Percentiles rank a stretch among this genome's conserved stretches.
These are phyloP conservation scores for Beaufortia kweichowensis DNA, from an alignment of 2,113 vertebrate genomes.

Conservation along the genomic window DNA sequence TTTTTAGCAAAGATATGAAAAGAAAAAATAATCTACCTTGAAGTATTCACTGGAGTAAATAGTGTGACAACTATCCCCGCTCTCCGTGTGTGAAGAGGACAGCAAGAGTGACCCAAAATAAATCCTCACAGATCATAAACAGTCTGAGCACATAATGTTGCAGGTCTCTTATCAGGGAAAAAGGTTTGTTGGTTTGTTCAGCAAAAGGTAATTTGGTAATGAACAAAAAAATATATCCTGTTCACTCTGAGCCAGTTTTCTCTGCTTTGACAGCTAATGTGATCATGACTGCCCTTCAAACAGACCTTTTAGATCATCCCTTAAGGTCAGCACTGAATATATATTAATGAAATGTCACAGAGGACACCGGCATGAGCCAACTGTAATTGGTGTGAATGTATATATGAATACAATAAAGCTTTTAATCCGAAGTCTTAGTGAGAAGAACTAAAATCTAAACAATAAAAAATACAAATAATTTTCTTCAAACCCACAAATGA, in stretches of 20 bases:
- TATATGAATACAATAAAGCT: too few relatives aligned
- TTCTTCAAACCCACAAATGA: neutral
- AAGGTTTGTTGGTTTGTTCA: neutral
- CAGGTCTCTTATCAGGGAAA: neutral
- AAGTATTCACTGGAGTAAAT: too few relatives aligned
- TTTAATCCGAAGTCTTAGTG: too few relatives aligned
- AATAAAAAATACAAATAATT: too few relatives aligned
- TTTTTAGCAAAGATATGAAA: too few relatives aligned
- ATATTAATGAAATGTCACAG: constrained; percentile 32
- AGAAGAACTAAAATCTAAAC: too few relatives aligned
- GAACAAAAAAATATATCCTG: constrained; percentile 29
- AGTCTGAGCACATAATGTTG: constrained; percentile 16
- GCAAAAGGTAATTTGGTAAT: constrained; percentile 12
- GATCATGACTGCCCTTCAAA: constrained; percentile 34
- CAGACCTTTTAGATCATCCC: constrained; percentile 25
- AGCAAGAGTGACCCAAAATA: constrained; percentile 4
- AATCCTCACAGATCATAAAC: neutral
- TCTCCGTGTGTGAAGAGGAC: neutral
- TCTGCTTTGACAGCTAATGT: constrained; percentile 28
- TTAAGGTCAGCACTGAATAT: constrained; percentile 20
- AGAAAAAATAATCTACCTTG: too few relatives aligned
- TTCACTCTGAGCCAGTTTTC: constrained; percentile 17
- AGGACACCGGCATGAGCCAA: constrained; percentile 31
- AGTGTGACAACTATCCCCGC: too few relatives aligned
- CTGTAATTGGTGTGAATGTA: constrained; percentile 22